A percentile compares a stretch with the other conserved stretches of the same genome.
Conservation (phyloP, 2,888 invertebrate genomes). For the Arge pagana region DNA sequence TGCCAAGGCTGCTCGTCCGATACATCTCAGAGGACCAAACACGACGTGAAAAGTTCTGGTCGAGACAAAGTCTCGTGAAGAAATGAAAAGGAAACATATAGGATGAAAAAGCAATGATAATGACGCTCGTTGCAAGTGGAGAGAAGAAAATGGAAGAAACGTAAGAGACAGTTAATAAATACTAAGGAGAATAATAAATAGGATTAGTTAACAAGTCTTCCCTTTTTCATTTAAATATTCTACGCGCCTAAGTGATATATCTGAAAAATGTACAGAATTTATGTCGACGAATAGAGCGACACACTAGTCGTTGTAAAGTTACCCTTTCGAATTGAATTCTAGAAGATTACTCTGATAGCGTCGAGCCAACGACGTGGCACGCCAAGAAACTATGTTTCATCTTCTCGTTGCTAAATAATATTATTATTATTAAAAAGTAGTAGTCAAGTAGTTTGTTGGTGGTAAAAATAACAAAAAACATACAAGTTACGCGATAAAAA, state of each 20-base stretch:
- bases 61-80: slow-evolving; percentile 21
- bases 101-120: neutral
- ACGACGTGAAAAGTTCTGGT: slow-evolving; percentile 37
- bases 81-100: slow-evolving; percentile 21
- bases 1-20: slow-evolving; percentile 53
- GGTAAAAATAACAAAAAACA: too few relatives aligned
- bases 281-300: too few relatives aligned
- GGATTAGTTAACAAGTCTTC: slow-evolving; percentile 33
- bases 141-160: slow-evolving; percentile 12
- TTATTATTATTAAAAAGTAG: too few relatives aligned
- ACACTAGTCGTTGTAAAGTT: too few relatives aligned
- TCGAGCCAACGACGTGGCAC: too few relatives aligned
- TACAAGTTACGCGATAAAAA: too few relatives aligned
- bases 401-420: too few relatives aligned
- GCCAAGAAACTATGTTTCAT: too few relatives aligned
- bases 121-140: neutral
- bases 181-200: slow-evolving; percentile 47
- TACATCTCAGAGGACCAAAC: slow-evolving; percentile 53
- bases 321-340: too few relatives aligned
- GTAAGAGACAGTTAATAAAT: slow-evolving; percentile 40
- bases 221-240: neutral
- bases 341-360: too few relatives aligned
- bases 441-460: too few relatives aligned
- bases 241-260: neutral
- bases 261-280: too few relatives aligned